Percentiles rank a stretch among this genome's conserved stretches.
phyloP scores from a whole-genome alignment of 2,888 invertebrate species.

The Carcina quercana region DNA sequence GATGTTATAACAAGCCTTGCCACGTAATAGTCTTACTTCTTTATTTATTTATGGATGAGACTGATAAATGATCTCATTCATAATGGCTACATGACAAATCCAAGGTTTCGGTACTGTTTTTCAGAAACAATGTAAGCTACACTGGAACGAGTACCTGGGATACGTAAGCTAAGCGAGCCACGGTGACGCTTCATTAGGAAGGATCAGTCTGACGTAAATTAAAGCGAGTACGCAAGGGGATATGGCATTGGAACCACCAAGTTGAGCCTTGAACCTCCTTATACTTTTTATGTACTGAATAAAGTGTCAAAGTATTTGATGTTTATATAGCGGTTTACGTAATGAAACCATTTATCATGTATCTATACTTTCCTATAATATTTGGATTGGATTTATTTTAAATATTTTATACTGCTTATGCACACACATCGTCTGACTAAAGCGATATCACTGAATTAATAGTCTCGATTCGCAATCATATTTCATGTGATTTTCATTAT shows the following conservation, averaged over 20 bases:
- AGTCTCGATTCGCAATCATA: conserved; percentile 24
- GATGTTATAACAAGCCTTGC: conserved; percentile 23
- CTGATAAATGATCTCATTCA: neutral
- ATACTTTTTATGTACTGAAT: too few species aligned
- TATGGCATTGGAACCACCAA: conserved; percentile 23
- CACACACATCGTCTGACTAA: too few species aligned
- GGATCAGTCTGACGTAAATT: conserved; percentile 36
- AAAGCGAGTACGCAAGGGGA: conserved; percentile 31
- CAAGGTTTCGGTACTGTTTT: neutral
- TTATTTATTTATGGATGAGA: conserved; percentile 4
- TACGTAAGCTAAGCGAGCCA: conserved; percentile 8
- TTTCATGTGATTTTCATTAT: conserved; percentile 66
- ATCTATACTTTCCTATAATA: too few species aligned
- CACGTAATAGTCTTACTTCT: conserved; percentile 8
- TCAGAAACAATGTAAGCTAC: neutral
- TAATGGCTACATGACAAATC: neutral
- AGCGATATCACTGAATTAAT: too few species aligned
- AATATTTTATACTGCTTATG: too few species aligned
- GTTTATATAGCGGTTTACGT: too few species aligned
- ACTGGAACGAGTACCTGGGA: conserved; percentile 1
- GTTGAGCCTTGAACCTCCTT: too few species aligned
- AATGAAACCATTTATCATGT: too few species aligned
- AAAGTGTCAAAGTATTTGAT: too few species aligned
- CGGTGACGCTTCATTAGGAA: conserved; percentile 25
- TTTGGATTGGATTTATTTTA: too few species aligned